Percentiles rank a stretch among this genome's conserved stretches.
Evolutionary conservation across 2,113 vertebrate species (phyloP).

Genomic region (Melierax canorus): DNA sequence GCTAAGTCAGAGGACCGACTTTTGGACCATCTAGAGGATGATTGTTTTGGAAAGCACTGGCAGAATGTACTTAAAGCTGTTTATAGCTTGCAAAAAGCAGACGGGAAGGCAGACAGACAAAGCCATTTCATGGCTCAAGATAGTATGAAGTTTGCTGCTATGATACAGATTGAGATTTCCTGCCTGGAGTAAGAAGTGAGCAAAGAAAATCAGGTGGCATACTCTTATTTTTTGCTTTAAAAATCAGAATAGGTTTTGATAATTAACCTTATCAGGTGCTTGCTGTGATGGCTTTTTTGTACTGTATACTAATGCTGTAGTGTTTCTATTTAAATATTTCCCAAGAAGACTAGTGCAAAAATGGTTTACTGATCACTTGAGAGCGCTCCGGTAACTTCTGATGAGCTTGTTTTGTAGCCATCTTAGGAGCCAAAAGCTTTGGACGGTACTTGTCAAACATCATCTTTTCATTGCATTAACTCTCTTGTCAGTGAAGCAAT

Average conservation of each 20-base stretch:
- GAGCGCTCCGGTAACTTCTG: fast-evolving
- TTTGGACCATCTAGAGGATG: background rate
- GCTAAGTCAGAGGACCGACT: background rate
- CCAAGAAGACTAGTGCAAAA: background rate
- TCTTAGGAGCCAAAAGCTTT: background rate
- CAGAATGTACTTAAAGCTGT: background rate
- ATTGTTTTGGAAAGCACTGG: background rate
- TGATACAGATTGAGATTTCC: background rate
- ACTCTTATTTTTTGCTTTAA: background rate
- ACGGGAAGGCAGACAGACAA: background rate
- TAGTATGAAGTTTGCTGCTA: background rate
- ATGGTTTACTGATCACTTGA: background rate
- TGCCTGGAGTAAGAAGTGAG: background rate
- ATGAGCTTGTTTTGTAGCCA: background rate
- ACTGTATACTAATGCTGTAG: background rate
- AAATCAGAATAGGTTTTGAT: background rate
- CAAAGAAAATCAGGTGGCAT: background rate
- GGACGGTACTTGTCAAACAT: background rate
- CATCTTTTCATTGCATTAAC: background rate
- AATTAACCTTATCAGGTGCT: background rate
- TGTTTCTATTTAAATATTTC: background rate
- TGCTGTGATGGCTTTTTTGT: background rate
- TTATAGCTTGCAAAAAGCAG: background rate
- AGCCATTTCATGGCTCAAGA: background rate
- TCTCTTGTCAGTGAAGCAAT: background rate